These are phyloP conservation scores for Garra rufa DNA, from an alignment of 2,113 vertebrate species.

Conservation along the genomic window DNA sequence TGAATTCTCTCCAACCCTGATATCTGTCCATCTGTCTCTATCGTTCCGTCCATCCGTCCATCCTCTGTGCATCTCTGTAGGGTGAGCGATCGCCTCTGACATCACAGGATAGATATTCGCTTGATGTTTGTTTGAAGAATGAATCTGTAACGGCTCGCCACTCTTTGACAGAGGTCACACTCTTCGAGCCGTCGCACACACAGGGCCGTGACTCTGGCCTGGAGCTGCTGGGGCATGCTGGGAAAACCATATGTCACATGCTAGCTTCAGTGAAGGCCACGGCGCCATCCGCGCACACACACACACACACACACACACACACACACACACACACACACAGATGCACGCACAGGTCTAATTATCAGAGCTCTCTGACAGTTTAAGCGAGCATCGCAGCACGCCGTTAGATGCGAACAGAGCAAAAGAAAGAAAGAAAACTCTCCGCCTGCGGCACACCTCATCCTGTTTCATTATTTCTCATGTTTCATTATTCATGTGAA, in stretches of 20 bases:
- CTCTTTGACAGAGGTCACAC: conserved; percentile 3
- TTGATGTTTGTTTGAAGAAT: conserved; percentile 31
- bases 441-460: neutral
- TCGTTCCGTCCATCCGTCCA: too few relatives aligned
- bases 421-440: conserved; percentile 3
- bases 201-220: neutral
- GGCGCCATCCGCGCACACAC: neutral
- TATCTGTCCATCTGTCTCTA: neutral
- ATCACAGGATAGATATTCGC: neutral
- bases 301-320: conserved; percentile 36
- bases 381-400: neutral
- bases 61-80: neutral
- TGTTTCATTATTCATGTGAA: conserved; percentile 33
- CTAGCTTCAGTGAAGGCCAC: conserved; percentile 21
- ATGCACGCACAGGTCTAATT: conserved; percentile 52
- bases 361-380: conserved; percentile 37
- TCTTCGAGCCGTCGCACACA: neutral
- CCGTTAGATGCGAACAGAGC: neutral
- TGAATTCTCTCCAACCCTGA: neutral
- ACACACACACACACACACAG: too few relatives aligned
- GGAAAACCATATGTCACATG: conserved; percentile 44
- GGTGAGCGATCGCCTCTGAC: neutral
- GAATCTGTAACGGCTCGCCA: neutral
- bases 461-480: conserved; percentile 24
- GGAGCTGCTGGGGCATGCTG: conserved; percentile 41